phyloP scores from a whole-genome alignment of 2,888 invertebrate species.

The Polydesmus complanatus region DNA sequence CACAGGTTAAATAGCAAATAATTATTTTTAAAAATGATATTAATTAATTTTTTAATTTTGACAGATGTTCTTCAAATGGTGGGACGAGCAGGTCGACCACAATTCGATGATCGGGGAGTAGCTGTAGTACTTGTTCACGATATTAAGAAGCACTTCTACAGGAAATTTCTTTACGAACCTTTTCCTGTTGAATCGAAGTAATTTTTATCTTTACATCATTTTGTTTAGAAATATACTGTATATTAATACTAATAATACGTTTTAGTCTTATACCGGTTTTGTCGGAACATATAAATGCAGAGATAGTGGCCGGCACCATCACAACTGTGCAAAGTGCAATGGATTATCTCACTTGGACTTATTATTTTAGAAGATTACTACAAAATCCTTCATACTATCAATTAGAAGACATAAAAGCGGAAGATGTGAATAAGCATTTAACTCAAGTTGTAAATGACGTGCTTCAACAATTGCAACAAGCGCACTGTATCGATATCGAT shows the following conservation, averaged over 20 bases:
- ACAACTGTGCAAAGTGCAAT: slow-evolving; percentile 78
- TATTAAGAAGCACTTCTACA: slow-evolving; percentile 95
- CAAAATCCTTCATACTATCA: slow-evolving; percentile 64
- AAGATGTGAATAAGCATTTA: slow-evolving; percentile 46
- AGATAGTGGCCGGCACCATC: slow-evolving; percentile 84
- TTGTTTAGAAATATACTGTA: background rate
- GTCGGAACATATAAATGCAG: slow-evolving; percentile 95
- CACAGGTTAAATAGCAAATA: slow-evolving; percentile 41
- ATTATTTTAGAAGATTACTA: slow-evolving; percentile 81
- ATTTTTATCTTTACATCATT: slow-evolving; percentile 3
- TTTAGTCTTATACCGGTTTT: slow-evolving; percentile 68
- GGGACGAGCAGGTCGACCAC: slow-evolving; percentile 94
- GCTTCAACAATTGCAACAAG: slow-evolving; percentile 52
- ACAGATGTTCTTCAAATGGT: slow-evolving; percentile 97
- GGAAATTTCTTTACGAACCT: slow-evolving; percentile 96
- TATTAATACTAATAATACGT: background rate
- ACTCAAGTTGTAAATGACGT: slow-evolving; percentile 67
- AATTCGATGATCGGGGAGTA: slow-evolving; percentile 78
- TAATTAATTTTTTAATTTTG: slow-evolving; percentile 6
- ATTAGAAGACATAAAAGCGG: slow-evolving; percentile 17
- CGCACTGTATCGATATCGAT: slow-evolving; percentile 64
- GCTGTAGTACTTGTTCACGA: slow-evolving; percentile 67
- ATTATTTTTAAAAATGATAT: background rate
- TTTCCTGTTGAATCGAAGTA: slow-evolving; percentile 90
- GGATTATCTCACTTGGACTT: slow-evolving; percentile 97